Percentiles rank a stretch among this genome's conserved stretches.
Evolutionary conservation across 1,140 invertebrate species (phyloP).

Genomic region (Drosophila kohkoa): DNA sequence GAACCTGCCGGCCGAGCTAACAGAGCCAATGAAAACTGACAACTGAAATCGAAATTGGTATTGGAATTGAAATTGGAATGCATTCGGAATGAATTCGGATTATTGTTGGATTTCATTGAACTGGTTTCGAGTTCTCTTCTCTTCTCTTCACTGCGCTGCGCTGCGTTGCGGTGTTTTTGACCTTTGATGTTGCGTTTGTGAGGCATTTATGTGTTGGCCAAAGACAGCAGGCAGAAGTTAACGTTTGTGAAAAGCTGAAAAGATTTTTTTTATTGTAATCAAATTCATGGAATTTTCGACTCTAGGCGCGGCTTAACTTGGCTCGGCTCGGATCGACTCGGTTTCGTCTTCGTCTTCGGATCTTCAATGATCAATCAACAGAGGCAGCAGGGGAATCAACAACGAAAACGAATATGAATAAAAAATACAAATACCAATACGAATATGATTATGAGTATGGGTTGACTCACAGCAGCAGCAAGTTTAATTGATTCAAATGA

Average conservation of each 20-base stretch:
- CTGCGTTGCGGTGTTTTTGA: constrained; percentile 45
- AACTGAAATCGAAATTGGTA: constrained; percentile 41
- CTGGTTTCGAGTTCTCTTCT: constrained; percentile 38
- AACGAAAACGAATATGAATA: constrained; percentile 53
- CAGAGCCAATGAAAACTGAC: constrained; percentile 20
- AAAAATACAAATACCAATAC: constrained; percentile 63
- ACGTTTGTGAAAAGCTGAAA: constrained; percentile 60
- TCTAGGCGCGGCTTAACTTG: constrained; percentile 64
- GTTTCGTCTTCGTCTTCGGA: not conserved
- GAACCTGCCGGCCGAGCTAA: constrained; percentile 32
- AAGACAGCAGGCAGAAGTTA: constrained; percentile 33
- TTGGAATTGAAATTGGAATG: constrained; percentile 25
- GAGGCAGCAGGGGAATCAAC: constrained; percentile 47
- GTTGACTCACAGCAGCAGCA: constrained; percentile 59
- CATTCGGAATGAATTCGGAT: constrained; percentile 57
- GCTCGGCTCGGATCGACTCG: too few species aligned
- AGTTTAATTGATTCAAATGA: constrained; percentile 81
- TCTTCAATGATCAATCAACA: constrained; percentile 76
- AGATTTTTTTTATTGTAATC: constrained; percentile 67
- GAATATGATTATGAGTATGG: constrained; percentile 35
- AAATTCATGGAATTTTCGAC: constrained; percentile 78
- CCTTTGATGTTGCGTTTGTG: constrained; percentile 46
- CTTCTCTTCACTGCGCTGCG: constrained; percentile 2
- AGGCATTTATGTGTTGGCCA: constrained; percentile 12
- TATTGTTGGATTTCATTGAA: constrained; percentile 44